phyloP scores from a whole-genome alignment of 2,113 vertebrate species.

The Tragelaphus strepsiceros region DNA sequence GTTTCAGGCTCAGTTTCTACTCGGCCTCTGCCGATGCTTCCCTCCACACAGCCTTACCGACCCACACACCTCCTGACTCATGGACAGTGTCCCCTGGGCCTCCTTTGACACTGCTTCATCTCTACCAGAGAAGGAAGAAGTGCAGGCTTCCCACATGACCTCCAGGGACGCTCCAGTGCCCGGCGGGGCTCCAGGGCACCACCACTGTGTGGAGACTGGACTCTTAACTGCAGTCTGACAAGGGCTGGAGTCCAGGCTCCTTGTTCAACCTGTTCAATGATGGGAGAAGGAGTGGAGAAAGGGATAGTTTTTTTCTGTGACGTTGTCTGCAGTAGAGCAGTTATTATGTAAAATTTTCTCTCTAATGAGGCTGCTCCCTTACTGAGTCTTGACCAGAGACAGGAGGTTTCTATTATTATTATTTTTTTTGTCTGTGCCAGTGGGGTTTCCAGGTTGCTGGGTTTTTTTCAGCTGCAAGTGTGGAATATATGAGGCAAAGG shows the following conservation, averaged over 20 bases:
- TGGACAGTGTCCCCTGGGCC: neutral
- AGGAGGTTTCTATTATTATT: neutral
- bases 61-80: neutral
- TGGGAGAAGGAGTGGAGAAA: neutral
- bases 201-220: accelerated
- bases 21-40: neutral
- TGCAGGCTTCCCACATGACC: neutral
- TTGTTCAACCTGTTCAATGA: neutral
- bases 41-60: neutral
- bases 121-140: neutral
- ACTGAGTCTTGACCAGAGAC: neutral
- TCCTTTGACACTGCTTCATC: neutral
- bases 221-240: neutral
- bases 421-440: neutral
- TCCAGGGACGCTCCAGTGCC: neutral
- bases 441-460: neutral
- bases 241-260: neutral
- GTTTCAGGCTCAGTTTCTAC: neutral
- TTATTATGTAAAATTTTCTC: neutral
- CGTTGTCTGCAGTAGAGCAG: neutral
- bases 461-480: neutral
- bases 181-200: neutral
- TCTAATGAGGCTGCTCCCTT: neutral
- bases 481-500: neutral
- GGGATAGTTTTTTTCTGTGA: neutral